Base-by-base conservation (phyloP, 2,113 vertebrate genomes). In the Indicator maculatus region DNA sequence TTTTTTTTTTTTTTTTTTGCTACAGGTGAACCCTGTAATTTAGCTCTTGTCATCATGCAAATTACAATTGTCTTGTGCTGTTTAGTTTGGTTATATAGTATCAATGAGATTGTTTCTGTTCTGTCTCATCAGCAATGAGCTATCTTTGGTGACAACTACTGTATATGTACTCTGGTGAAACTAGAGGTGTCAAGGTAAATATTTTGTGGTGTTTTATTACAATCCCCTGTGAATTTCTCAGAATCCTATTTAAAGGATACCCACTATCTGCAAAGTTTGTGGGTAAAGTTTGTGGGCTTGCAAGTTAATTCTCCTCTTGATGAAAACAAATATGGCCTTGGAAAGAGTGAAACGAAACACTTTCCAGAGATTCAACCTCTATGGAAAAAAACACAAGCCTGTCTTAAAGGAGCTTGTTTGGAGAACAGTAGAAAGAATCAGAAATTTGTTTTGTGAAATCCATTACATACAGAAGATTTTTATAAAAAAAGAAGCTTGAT, bases 91-190 rank as follows among this genome's bases (percentile, higher is more conserved):
- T 93, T 92, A 89, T 76, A 88, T 63, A 75, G 67, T 47, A 89
- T 72, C 96, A 80, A 91, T 94, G 85, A 93, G 80, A 89, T 93
- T 95, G 83, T 86, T 79, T 76, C 64, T 91, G 69, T 30, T 86
- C 94, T 96, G 71, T 89, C 87, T 94, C 64, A 33, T 95, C 92
- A 96, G 75, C 69, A 56, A 52, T 41, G 59, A 96, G 53, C 79
- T 96, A 89, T 96, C 82, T 95, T 94, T 93, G 83, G 87, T 93
- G 90, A 93, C 89, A 96, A 87, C 50, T 94, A 90, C 90, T 85
- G 85, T 91, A 96, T 93, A 82, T 20, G 56, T 53, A 36, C 90
- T 76, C 78, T 50, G 56, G 45, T 64, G 80, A 86, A 87, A 83
- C 38, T 67, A 45, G 75, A 89, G 76, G 20, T 95, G 86, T 93